phyloP scores from a whole-genome alignment of 1,140 invertebrate genomes.

The Tenebrio molitor region DNA sequence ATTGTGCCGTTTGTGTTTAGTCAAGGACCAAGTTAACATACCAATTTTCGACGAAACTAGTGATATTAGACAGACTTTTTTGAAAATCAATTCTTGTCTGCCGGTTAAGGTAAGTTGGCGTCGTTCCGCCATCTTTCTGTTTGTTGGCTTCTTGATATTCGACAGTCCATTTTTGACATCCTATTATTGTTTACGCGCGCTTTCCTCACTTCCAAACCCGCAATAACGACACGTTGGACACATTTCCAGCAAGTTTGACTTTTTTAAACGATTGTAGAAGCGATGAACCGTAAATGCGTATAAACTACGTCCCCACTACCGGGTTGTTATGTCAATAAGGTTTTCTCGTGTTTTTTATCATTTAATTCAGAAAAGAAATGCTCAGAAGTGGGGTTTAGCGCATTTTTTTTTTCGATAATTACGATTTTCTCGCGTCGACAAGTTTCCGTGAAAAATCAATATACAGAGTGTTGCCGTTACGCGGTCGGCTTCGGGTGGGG shows the following conservation, averaged over 20 bases:
- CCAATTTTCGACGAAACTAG: slow-evolving; percentile 72
- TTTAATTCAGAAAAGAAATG: no score
- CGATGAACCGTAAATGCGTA: no score
- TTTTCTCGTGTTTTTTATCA: no score
- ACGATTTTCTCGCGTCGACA: neutral
- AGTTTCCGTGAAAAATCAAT: slow-evolving; percentile 53
- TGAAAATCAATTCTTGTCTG: slow-evolving; percentile 72
- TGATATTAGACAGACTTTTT: slow-evolving; percentile 71
- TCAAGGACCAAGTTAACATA: slow-evolving; percentile 71
- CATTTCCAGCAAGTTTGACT: no score
- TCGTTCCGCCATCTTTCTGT: slow-evolving; percentile 66
- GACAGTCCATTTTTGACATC: slow-evolving; percentile 59
- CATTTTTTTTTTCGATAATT: neutral
- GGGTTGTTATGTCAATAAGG: no score
- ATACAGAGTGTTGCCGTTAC: slow-evolving; percentile 51
- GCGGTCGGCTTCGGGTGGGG: slow-evolving; percentile 21
- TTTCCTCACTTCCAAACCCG: no score
- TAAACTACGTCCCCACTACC: no score
- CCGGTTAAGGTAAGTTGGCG: slow-evolving; percentile 73
- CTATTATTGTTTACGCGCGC: slow-evolving; percentile 51
- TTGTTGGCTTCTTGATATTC: slow-evolving; percentile 56
- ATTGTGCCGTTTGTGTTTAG: slow-evolving; percentile 73
- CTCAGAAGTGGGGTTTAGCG: no score
- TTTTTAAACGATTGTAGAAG: no score
- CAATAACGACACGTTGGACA: no score